Percentiles rank a stretch among this genome's conserved stretches.
These are phyloP conservation scores for Pogonocherus hispidulus DNA, from an alignment of 2,888 invertebrate species.

Conservation along the genomic window DNA sequence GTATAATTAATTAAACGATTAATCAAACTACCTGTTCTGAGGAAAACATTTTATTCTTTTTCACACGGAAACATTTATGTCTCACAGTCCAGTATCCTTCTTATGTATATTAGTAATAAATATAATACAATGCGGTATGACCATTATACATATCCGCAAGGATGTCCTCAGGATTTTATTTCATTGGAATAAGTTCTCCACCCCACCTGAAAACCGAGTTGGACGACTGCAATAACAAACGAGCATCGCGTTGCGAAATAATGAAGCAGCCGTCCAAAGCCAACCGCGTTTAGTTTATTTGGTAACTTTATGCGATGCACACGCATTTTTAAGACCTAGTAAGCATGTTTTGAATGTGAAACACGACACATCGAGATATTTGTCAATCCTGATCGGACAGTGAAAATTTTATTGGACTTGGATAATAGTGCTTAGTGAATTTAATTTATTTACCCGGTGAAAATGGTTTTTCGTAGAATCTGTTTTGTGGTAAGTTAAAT, in stretches of 20 bases:
- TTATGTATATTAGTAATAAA: slow-evolving; percentile 16
- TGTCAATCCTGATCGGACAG: neutral
- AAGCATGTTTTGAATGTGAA: slow-evolving; percentile 36
- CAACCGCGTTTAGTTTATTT: slow-evolving; percentile 65
- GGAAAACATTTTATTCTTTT: slow-evolving; percentile 18
- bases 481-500: slow-evolving; percentile 21
- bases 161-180: slow-evolving; percentile 28
- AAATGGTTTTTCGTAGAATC: slow-evolving; percentile 14
- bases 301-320: slow-evolving; percentile 65
- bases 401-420: slow-evolving; percentile 5
- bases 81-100: slow-evolving; percentile 37
- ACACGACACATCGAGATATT: slow-evolving; percentile 27
- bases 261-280: slow-evolving; percentile 60
- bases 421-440: slow-evolving; percentile 26
- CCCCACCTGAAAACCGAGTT: slow-evolving; percentile 43
- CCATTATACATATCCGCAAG: slow-evolving; percentile 39
- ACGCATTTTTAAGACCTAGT: slow-evolving; percentile 60
- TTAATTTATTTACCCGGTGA: neutral
- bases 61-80: slow-evolving; percentile 35
- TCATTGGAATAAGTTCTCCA: slow-evolving; percentile 14
- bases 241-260: slow-evolving; percentile 62
- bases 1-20: neutral
- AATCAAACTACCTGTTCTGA: neutral
- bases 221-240: slow-evolving; percentile 48
- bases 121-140: slow-evolving; percentile 38